These are phyloP conservation scores for Cybosia mesomella DNA, from an alignment of 2,888 invertebrate species.

Conservation along the genomic window DNA sequence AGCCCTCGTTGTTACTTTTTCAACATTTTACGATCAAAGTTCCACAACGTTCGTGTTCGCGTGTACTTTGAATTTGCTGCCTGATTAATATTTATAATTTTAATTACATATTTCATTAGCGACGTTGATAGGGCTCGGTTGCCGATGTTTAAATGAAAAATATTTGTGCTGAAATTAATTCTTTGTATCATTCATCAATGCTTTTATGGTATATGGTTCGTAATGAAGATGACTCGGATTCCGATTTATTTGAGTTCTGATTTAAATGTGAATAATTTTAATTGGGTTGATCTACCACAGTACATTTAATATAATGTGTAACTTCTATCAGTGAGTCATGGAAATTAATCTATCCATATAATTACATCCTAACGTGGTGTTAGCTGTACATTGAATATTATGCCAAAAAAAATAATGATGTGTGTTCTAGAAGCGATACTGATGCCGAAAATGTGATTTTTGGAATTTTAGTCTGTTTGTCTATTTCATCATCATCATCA, in stretches of 20 bases:
- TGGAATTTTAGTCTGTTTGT: too few relatives aligned
- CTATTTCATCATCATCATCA: too few relatives aligned
- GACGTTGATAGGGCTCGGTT: constrained; percentile 35
- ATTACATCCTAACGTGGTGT: too few relatives aligned
- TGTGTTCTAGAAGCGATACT: too few relatives aligned
- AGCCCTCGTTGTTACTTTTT: constrained; percentile 42
- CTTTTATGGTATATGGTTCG: neutral
- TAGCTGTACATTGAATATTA: too few relatives aligned
- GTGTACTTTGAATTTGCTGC: constrained; percentile 56
- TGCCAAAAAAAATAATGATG: too few relatives aligned
- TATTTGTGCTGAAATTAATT: neutral
- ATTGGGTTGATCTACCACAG: neutral
- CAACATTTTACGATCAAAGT: constrained; percentile 40
- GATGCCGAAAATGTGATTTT: too few relatives aligned
- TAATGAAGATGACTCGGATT: neutral
- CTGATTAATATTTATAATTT: constrained; percentile 80
- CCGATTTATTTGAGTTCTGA: neutral
- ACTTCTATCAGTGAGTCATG: too few relatives aligned
- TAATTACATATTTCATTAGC: constrained; percentile 70
- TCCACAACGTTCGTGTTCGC: constrained; percentile 59
- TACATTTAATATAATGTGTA: neutral
- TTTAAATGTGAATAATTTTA: neutral
- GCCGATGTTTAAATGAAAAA: neutral
- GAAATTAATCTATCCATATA: too few relatives aligned
- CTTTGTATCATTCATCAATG: neutral